Evolutionary conservation across 2,797 vertebrate genomes (phyloP).

Genomic region (Scolopax bukidnonensis): DNA sequence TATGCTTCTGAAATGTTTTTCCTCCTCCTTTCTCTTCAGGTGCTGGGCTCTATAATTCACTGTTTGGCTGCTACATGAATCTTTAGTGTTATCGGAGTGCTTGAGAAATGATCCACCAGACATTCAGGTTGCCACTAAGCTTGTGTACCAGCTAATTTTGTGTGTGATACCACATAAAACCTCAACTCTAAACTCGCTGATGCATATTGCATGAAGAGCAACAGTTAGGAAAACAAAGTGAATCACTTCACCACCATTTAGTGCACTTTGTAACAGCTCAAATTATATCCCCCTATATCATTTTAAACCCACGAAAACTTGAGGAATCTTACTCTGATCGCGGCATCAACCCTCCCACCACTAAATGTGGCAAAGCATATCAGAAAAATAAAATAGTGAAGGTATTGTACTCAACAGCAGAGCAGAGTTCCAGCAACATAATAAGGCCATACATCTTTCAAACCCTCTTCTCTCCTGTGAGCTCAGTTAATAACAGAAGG

Average conservation of each 20-base stretch:
- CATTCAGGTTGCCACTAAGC: not conserved
- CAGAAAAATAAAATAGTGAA: not conserved
- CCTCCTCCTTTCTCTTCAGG: not conserved
- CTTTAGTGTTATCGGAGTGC: not conserved
- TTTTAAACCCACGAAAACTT: not conserved
- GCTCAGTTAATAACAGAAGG: slow-evolving; percentile 63
- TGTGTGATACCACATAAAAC: not conserved
- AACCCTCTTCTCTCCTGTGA: slow-evolving; percentile 36
- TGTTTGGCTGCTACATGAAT: not conserved
- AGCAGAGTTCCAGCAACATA: not conserved
- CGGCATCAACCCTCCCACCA: not conserved
- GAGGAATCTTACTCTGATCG: not conserved
- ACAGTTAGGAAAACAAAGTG: not conserved
- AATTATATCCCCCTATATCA: not conserved
- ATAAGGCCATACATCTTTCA: slow-evolving; percentile 41
- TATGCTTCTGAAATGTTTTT: not conserved
- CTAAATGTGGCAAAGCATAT: not conserved
- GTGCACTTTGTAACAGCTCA: not conserved
- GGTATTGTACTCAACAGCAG: not conserved
- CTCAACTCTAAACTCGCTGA: not conserved
- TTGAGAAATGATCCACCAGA: slow-evolving; percentile 28
- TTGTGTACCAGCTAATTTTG: slow-evolving; percentile 6
- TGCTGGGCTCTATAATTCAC: not conserved
- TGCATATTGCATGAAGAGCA: not conserved
- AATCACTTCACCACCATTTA: not conserved